Evolutionary conservation across 2,797 vertebrate species (phyloP).

Genomic region (Enteromius unitaeniatus): DNA sequence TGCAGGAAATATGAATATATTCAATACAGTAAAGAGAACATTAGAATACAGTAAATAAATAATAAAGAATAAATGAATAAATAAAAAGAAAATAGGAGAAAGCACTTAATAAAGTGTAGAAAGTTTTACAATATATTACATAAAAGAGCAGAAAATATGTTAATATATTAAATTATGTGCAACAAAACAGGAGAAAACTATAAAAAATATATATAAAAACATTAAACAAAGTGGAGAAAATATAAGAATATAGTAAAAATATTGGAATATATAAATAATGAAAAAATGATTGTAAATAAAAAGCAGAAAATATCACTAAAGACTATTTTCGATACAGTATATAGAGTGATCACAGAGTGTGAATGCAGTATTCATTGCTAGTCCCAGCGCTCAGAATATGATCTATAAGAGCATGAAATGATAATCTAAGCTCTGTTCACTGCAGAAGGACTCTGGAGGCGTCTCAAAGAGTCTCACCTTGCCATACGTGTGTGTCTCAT

Average conservation of each 20-base stretch:
- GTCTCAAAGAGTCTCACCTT: conserved; percentile 4
- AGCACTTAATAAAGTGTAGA: too few species aligned
- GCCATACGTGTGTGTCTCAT: background rate
- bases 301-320: too few species aligned
- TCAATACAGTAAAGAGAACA: too few species aligned
- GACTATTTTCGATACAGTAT: background rate
- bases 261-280: background rate
- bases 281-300: background rate
- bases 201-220: background rate
- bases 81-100: background rate
- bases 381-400: background rate
- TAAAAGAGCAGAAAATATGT: background rate
- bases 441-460: background rate
- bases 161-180: background rate
- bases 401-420: background rate
- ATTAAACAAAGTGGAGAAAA: background rate
- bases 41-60: too few species aligned
- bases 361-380: background rate
- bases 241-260: background rate
- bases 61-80: too few species aligned
- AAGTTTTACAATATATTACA: background rate
- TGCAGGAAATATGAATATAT: background rate
- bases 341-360: background rate
- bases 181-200: background rate
- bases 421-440: background rate